Evolutionary conservation across 2,113 vertebrate species (phyloP).

Genomic region (Astur gentilis): DNA sequence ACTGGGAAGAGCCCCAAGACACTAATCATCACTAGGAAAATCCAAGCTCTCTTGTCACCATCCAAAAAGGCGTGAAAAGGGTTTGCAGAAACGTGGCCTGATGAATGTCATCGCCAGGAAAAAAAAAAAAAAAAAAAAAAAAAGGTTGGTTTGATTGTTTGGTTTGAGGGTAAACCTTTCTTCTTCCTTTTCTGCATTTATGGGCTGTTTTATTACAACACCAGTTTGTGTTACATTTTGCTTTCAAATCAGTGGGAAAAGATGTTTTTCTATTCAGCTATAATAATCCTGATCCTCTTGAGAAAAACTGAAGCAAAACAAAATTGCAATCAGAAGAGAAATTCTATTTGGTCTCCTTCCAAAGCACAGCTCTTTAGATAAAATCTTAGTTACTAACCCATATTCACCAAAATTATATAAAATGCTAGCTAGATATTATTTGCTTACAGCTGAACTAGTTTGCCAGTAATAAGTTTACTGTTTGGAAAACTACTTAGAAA

Average conservation of each 20-base stretch:
- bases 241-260: not conserved
- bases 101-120: not conserved
- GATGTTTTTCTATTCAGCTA: not conserved
- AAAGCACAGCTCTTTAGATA: not conserved
- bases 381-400: not conserved
- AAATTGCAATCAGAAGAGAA: not conserved
- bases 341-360: not conserved
- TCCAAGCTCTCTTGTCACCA: not conserved
- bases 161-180: not conserved
- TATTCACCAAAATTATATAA: not conserved
- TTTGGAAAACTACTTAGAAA: constrained; percentile 9
- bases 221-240: not conserved
- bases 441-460: not conserved
- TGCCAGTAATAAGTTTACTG: not conserved
- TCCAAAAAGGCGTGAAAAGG: not conserved
- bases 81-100: not conserved
- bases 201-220: not conserved
- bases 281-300: not conserved
- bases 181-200: not conserved
- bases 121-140: not conserved
- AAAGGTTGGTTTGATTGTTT: not conserved
- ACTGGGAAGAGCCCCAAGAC: not conserved
- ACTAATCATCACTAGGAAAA: not conserved
- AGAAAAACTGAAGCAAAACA: not conserved
- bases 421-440: not conserved